Evolutionary conservation across 2,888 invertebrate genomes (phyloP), one percentile per base, ranked within the genome.

Genomic region (Dyspetes luteomarginatus): DNA sequence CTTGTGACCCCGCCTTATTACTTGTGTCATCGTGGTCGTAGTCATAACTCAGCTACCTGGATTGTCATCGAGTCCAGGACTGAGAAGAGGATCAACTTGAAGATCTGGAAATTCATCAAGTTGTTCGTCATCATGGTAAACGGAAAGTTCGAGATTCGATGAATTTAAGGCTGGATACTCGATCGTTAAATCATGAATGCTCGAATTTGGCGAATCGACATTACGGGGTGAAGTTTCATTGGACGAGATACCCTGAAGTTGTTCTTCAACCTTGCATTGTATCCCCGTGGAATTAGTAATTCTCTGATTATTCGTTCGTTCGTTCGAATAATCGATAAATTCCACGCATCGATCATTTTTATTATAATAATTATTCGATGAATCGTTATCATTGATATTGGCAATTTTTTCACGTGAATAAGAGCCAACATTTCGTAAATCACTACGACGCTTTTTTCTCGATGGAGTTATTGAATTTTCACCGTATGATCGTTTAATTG

Each of bases 31-130:
- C n/a, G n/a, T 7, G 52, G 58, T 67, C n/a, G 72, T 64, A 62
- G 22, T 77, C 58, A 76, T 64, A 69, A 81, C 71, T 81, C 65
- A 41, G 52, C 67, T 88, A 90, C 90, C 91, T 89, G 88, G 84
- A 86, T 88, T 88, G 78, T 83, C 81, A 41, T 87, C 86, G 82
- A 90, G 83, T 68, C 76, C 83, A 19, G 88, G 78, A 41, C 81
- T 84, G 50, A 87, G 75, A 28, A 87, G 79, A 2, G 85, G 78
- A 26, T 88, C 88, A 7, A 82, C 84, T 43, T 83, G 85, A 36
- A 89, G 72, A 19, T 88, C 88, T 12, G 82, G 84, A 30, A 89
- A 82, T 50, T 85, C 81, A 2, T 60, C 65, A n/a, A 85, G 85
- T 19, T 83, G 83, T 26, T 85, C 84, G 2, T 82, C 79, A 0